Conservation (phyloP, 1,140 invertebrate species). For the Chlorops oryzae region DNA sequence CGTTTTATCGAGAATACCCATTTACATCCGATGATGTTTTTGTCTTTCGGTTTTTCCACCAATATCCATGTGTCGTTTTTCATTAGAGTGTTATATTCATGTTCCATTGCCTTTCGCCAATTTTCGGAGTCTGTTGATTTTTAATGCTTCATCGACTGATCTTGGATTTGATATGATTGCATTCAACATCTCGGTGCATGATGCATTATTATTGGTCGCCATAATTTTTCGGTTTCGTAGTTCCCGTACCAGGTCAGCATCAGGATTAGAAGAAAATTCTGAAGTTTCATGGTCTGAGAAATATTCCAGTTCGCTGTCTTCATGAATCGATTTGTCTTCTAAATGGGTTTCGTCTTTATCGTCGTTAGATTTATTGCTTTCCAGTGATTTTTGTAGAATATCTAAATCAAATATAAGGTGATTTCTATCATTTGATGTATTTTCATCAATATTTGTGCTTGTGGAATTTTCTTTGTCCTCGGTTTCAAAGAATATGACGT, state of each 20-base stretch:
- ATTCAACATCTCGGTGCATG: not conserved
- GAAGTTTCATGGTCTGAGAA: slow-evolving; percentile 9
- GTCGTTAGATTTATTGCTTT: not conserved
- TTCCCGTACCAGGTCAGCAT: too few species aligned
- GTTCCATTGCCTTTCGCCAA: slow-evolving; percentile 32
- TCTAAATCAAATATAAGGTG: not conserved
- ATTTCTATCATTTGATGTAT: not conserved
- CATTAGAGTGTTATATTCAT: slow-evolving; percentile 27
- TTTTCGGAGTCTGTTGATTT: slow-evolving; percentile 11
- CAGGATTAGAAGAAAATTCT: slow-evolving; percentile 2
- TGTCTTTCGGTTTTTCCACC: slow-evolving; percentile 20
- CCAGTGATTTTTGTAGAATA: not conserved
- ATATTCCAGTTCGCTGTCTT: slow-evolving; percentile 2
- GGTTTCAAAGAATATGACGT: slow-evolving; percentile 13
- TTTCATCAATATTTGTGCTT: slow-evolving; percentile 3
- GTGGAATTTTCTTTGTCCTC: too few species aligned
- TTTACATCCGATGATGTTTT: slow-evolving; percentile 29
- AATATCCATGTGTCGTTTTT: slow-evolving; percentile 31
- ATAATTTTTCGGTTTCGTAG: too few species aligned
- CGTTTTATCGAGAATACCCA: slow-evolving; percentile 40
- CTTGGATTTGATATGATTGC: slow-evolving; percentile 6
- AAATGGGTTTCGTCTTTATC: not conserved
- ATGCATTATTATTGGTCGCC: too few species aligned
- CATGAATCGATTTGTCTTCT: slow-evolving; percentile 1
- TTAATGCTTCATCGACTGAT: slow-evolving; percentile 8